phyloP scores from a whole-genome alignment of 2,797 vertebrate genomes.

The Falco berigora region DNA sequence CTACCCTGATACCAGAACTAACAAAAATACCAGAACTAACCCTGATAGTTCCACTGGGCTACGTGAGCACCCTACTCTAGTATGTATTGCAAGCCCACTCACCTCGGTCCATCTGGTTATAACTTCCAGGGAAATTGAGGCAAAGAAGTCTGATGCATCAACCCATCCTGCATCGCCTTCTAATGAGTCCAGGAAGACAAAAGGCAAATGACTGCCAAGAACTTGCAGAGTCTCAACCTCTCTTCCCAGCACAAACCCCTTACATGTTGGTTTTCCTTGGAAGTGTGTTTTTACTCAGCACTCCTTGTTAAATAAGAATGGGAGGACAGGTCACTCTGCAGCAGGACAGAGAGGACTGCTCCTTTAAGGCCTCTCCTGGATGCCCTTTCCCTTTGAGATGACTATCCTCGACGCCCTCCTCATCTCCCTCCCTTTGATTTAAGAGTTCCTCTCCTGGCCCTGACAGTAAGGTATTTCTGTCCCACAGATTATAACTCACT shows the following conservation, averaged over 20 bases:
- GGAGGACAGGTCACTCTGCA: background rate
- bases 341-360: background rate
- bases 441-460: slow-evolving; percentile 88
- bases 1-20: too few species aligned
- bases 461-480: slow-evolving; percentile 98
- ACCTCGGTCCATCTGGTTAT: background rate
- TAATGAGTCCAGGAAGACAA: background rate
- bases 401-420: slow-evolving; percentile 50
- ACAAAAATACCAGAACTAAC: background rate
- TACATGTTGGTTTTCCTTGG: background rate
- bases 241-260: background rate
- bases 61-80: background rate
- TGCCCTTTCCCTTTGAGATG: slow-evolving; percentile 63
- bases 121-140: background rate
- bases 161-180: background rate
- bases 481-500: slow-evolving; percentile 91
- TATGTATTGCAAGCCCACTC: background rate
- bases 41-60: background rate
- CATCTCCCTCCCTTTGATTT: slow-evolving; percentile 81
- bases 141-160: background rate
- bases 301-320: background rate
- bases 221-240: background rate
- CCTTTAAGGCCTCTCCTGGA: slow-evolving; percentile 48
- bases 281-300: background rate
- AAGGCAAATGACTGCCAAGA: background rate